These are phyloP conservation scores for Rhynchomys soricoides DNA, from an alignment of 2,113 vertebrate species.

Conservation along the genomic window DNA sequence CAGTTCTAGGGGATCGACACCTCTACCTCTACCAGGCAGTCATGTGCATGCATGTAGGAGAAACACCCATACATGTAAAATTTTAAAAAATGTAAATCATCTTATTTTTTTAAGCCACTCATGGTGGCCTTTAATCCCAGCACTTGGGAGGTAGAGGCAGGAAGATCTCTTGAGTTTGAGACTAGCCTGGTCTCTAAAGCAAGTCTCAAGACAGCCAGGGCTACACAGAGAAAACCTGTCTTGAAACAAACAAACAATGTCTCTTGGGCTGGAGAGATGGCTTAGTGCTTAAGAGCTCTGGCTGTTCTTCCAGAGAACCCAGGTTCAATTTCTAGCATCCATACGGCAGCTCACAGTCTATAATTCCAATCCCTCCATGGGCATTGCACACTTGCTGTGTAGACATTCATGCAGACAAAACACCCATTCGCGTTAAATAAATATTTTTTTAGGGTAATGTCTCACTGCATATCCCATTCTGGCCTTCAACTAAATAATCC, in stretches of 20 bases:
- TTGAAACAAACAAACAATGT: neutral
- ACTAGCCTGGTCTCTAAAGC: no score
- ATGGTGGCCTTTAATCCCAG: neutral
- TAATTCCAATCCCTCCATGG: neutral
- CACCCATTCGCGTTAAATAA: neutral
- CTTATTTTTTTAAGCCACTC: neutral
- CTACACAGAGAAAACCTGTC: neutral
- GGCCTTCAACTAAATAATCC: neutral
- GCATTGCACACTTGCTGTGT: neutral
- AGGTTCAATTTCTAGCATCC: neutral
- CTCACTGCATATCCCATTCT: neutral
- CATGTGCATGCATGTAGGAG: neutral
- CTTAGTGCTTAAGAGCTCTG: neutral
- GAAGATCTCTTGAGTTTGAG: neutral
- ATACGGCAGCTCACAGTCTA: neutral
- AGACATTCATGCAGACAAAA: neutral
- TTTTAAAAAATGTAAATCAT: neutral
- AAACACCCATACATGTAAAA: neutral
- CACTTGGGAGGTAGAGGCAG: neutral
- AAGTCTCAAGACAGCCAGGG: neutral
- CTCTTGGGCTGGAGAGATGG: neutral
- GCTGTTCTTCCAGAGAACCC: neutral
- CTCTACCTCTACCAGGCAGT: no score
- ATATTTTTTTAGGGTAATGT: neutral
- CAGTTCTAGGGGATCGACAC: neutral